phyloP scores from a whole-genome alignment of 1,140 invertebrate genomes.

The Pissodes strobi region DNA sequence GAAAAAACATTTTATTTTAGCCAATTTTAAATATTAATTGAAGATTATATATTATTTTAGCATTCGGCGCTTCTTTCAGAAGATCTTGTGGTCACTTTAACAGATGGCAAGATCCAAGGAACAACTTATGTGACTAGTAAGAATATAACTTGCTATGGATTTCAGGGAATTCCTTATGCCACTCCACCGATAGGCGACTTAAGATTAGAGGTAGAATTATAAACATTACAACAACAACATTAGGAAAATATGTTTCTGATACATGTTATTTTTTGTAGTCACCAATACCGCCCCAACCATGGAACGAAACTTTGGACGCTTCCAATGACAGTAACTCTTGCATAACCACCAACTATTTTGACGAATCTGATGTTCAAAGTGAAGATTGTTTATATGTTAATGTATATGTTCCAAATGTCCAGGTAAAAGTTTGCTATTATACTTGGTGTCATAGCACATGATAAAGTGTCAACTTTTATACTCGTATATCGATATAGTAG shows the following conservation, averaged over 20 bases:
- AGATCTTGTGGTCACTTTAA: constrained; percentile 4
- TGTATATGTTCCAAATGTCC: no score
- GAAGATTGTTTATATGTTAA: no score
- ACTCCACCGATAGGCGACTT: no score
- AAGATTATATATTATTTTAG: no score
- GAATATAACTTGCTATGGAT: constrained; percentile 4
- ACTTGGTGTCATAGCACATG: no score
- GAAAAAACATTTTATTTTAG: no score
- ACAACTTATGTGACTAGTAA: neutral
- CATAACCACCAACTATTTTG: neutral
- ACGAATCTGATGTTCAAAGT: no score
- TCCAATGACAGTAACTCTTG: neutral
- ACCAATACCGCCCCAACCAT: neutral
- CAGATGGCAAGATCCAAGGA: constrained; percentile 15
- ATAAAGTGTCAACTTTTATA: no score
- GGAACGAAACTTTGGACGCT: constrained; percentile 1
- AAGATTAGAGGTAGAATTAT: constrained; percentile 11
- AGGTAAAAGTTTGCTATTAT: no score
- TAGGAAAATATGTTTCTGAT: no score
- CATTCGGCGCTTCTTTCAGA: neutral
- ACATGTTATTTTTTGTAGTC: neutral
- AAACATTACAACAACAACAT: neutral
- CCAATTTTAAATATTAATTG: no score
- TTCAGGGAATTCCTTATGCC: constrained; percentile 22
- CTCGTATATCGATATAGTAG: no score